Evolutionary conservation across 1,140 invertebrate genomes (phyloP), one percentile per base, ranked within the genome.

Genomic region (Heterodera carotae): DNA sequence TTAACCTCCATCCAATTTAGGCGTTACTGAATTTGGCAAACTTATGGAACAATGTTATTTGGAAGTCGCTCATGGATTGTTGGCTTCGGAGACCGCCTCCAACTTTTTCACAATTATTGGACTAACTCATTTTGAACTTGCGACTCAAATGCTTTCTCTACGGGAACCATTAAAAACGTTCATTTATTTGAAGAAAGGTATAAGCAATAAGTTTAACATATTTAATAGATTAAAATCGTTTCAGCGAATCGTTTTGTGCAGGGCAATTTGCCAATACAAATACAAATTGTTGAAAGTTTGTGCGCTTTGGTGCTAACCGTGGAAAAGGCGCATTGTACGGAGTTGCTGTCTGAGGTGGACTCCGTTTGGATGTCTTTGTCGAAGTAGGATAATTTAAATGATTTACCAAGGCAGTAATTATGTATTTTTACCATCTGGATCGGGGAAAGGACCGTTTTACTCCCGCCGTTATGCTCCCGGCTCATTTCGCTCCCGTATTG

Each of bases 41-140:
- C 62, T 73, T 15, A 73, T 73, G 71, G 71, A 73, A 12, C n/a
- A 73, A 25, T 73, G 71, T 34, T 73, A 73, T 73, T 60, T 73
- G 62, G 62, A 48, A 39, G 39, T 60, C 15, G 22, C 22, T 33
- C 25, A 62, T 8, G 39, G 56, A n/a, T 15, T 73, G n/a, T 27
- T 62, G 56, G 64, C 34, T 29, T 33, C 48, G 48, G 48, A 73
- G 60, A 31, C 62, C 4, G 15, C 62, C n/a, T 29, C 29, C 48
- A 70, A 70, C 64, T 62, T 27, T 25, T 29, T 43, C 27, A 12
- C n/a, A n/a, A 62, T 73, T 62, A 22, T 39, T 27, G 62, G 25
- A 10, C 36, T 73, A 31, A 62, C 36, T 60, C 56, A 73, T 62
- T 73, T 64, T 29, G 71, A 73, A 73, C 8, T 73, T 15, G 71